Base-by-base conservation (phyloP, 1,140 invertebrate genomes). In the Linepithema humile region DNA sequence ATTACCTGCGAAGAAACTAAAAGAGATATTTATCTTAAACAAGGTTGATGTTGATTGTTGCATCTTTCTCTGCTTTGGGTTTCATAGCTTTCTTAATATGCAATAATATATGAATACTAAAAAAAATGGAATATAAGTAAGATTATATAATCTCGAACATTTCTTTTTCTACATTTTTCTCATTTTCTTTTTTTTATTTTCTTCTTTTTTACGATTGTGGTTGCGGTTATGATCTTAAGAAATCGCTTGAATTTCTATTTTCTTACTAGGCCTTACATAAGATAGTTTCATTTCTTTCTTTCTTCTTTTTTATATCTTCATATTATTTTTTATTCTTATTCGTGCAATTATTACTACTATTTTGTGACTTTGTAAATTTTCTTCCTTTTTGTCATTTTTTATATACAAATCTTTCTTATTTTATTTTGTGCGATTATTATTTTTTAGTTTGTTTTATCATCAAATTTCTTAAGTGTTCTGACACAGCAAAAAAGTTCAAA, bases 241-340 rank as follows among this genome's bases (percentile, higher is more conserved):
- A 50, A 50, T 50, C 29, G 12, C 17, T 15, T 29, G 5, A 15
- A 4, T 26, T 59, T 12, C 4, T 32, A 26, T 59, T 32, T 32
- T 26, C 26, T 48, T 48, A n/a, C n/a, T 17, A 48, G n/a, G 17
- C 15, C 45, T 48, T 48, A n/a, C n/a, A 48, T 12, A 48, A 48
- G 17, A 48, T 48, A 48, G 0, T 2, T 48, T 29, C 15, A 59
- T 59, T 57, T 65, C 65, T 85, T 85, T 50, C 23, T 45, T 70
- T 57, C 7, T 23, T n/a, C n/a, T 45, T n/a, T 29, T n/a, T n/a
- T n/a, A n/a, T n/a, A n/a, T n/a, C n/a, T n/a, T n/a, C n/a, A n/a
- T n/a, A n/a, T n/a, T n/a, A n/a, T n/a, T n/a, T n/a, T n/a, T n/a
- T n/a, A n/a, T n/a, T n/a, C n/a, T n/a, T n/a, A n/a, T n/a, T n/a